phyloP scores from a whole-genome alignment of 1,140 invertebrate genomes.

The Euwallacea fornicatus region DNA sequence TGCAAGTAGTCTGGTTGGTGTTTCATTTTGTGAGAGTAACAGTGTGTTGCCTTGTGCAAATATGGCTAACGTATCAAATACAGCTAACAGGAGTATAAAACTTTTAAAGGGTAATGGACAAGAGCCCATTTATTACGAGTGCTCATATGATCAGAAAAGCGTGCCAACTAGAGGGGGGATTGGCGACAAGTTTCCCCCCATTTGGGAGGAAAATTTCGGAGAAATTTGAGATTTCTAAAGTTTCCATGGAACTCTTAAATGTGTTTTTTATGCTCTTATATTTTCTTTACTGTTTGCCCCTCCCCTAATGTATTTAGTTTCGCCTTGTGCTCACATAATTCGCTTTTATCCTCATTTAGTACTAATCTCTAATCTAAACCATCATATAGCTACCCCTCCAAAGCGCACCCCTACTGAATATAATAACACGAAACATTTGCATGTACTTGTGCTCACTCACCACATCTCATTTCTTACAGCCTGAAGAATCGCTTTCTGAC shows the following conservation, averaged over 20 bases:
- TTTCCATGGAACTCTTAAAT: no score
- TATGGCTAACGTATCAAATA: conserved; percentile 10
- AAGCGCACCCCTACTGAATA: not conserved
- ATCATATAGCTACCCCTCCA: no score
- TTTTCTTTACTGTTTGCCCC: no score
- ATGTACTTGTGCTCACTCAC: conserved; percentile 18
- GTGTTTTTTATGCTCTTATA: no score
- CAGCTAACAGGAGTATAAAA: not conserved
- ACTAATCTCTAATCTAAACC: not conserved
- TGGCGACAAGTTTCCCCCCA: conserved; percentile 14
- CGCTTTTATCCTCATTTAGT: not conserved
- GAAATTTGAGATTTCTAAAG: conserved; percentile 40
- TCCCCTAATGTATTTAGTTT: no score
- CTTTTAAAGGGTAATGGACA: not conserved
- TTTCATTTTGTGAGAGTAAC: conserved; percentile 16
- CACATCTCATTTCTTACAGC: conserved; percentile 57
- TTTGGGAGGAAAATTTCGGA: conserved; percentile 46
- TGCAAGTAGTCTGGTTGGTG: conserved; percentile 30
- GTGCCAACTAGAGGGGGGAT: not conserved
- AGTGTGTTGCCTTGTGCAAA: conserved; percentile 5
- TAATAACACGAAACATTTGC: conserved; percentile 8
- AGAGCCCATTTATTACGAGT: conserved; percentile 48
- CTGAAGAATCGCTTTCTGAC: conserved; percentile 83
- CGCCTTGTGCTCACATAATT: not conserved
- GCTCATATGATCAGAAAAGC: conserved; percentile 20